These are phyloP conservation scores for Calyptommatus sinebrachiatus DNA, from an alignment of 2,113 vertebrate genomes.

Conservation along the genomic window DNA sequence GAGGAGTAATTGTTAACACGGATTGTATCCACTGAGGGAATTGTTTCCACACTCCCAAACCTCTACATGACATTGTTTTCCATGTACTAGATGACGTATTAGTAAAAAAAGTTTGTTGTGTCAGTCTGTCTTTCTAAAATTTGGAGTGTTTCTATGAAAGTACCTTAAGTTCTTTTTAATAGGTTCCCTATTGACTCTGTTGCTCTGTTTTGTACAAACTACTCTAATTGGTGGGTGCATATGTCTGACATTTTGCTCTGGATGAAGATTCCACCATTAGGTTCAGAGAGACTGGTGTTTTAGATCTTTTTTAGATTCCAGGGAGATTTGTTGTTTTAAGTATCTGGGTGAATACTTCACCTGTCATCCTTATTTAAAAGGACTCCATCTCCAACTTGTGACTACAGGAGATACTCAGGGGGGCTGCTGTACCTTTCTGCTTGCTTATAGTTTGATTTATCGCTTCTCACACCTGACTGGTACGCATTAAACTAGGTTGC, in stretches of 20 bases:
- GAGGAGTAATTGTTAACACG: not conserved
- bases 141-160: not conserved
- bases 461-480: not conserved
- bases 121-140: not conserved
- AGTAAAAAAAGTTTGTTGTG: not conserved
- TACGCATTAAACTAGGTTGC: not conserved
- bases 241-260: not conserved
- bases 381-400: not conserved
- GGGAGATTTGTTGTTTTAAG: not conserved
- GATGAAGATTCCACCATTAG: not conserved
- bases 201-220: not conserved
- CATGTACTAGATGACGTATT: not conserved
- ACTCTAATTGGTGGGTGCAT: not conserved
- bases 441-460: slow-evolving; percentile 3
- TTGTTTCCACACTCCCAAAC: not conserved
- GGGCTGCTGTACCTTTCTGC: not conserved
- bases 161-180: not conserved
- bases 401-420: not conserved
- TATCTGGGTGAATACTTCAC: not conserved
- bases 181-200: not conserved
- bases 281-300: not conserved
- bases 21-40: not conserved
- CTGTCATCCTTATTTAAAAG: not conserved
- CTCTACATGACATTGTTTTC: not conserved
- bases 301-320: not conserved